These are phyloP conservation scores for Centropristis striata DNA, from an alignment of 2,113 vertebrate genomes.

Conservation along the genomic window DNA sequence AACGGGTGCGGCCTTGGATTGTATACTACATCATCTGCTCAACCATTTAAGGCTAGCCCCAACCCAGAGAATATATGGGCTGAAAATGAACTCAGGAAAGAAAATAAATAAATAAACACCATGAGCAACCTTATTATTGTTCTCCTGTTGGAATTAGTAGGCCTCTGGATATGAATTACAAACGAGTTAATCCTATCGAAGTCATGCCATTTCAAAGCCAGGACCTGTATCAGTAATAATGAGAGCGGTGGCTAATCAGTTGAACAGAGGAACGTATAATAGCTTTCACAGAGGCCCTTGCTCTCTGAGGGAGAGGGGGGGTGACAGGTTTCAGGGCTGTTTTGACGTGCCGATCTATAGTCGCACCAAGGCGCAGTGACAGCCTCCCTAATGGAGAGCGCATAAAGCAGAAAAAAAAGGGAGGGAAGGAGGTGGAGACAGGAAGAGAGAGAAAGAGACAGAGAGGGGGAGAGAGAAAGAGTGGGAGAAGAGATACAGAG, in stretches of 20 bases:
- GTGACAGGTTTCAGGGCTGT: slow-evolving; percentile 72
- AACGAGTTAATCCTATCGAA: slow-evolving; percentile 69
- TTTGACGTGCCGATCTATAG: slow-evolving; percentile 82
- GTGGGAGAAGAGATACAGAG: slow-evolving; percentile 14
- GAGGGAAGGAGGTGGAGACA: neutral
- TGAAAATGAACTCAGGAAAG: slow-evolving; percentile 24
- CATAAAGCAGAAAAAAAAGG: slow-evolving; percentile 59
- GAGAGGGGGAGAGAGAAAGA: neutral
- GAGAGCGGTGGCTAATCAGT: slow-evolving; percentile 75
- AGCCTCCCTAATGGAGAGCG: slow-evolving; percentile 78
- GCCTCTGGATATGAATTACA: slow-evolving; percentile 64
- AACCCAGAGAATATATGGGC: slow-evolving; percentile 9
- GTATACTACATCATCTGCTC: slow-evolving; percentile 38
- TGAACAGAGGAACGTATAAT: slow-evolving; percentile 75
- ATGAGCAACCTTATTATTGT: slow-evolving; percentile 42
- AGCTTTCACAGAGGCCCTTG: slow-evolving; percentile 68
- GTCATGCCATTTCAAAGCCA: slow-evolving; percentile 60
- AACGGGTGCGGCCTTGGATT: slow-evolving; percentile 46
- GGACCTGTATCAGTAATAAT: slow-evolving; percentile 73
- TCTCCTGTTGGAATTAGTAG: slow-evolving; percentile 44
- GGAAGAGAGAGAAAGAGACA: neutral
- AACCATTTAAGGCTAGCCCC: slow-evolving; percentile 26
- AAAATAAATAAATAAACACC: slow-evolving; percentile 44
- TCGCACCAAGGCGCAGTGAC: slow-evolving; percentile 70
- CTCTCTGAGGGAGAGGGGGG: slow-evolving; percentile 54